A percentile compares a stretch with the other conserved stretches of the same genome.
These are phyloP conservation scores for Epistrophe eligans DNA, from an alignment of 2,888 invertebrate species.

Conservation along the genomic window DNA sequence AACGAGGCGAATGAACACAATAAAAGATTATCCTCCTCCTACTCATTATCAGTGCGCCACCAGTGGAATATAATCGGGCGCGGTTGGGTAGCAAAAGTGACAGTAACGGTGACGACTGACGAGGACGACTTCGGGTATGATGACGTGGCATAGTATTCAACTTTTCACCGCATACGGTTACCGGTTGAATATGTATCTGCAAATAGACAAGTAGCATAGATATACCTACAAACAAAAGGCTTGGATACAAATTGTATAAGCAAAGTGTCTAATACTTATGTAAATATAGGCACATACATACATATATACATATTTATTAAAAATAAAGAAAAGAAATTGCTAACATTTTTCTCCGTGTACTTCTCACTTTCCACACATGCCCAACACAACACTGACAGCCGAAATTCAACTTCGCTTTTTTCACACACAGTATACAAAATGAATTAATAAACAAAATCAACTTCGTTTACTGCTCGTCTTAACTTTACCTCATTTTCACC, in stretches of 20 bases:
- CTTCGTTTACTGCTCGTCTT: conserved; percentile 48
- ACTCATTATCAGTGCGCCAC: conserved; percentile 49
- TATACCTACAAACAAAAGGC: not conserved
- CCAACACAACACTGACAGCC: conserved; percentile 1
- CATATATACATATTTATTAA: not conserved
- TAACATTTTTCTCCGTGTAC: conserved; percentile 27
- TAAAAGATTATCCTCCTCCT: conserved; percentile 63
- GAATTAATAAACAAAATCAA: conserved; percentile 69
- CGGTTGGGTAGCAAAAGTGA: conserved; percentile 18
- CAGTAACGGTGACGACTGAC: conserved; percentile 19
- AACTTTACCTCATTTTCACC: conserved; percentile 31
- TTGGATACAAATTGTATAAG: conserved; percentile 51
- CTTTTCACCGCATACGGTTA: conserved; percentile 50
- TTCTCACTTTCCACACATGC: conserved; percentile 36
- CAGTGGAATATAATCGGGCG: conserved; percentile 30
- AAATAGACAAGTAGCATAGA: not conserved
- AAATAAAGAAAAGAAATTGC: conserved; percentile 32
- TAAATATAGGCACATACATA: not conserved
- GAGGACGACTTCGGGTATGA: conserved; percentile 18
- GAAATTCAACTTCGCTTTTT: not conserved
- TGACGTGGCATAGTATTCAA: conserved; percentile 58
- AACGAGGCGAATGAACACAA: conserved; percentile 67
- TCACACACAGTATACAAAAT: conserved; percentile 39
- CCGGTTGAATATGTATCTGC: conserved; percentile 55
- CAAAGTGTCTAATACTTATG: conserved; percentile 40